Evolutionary conservation across 2,888 invertebrate genomes (phyloP), one percentile per base, ranked within the genome.

Genomic region (Ligdia adustata): DNA sequence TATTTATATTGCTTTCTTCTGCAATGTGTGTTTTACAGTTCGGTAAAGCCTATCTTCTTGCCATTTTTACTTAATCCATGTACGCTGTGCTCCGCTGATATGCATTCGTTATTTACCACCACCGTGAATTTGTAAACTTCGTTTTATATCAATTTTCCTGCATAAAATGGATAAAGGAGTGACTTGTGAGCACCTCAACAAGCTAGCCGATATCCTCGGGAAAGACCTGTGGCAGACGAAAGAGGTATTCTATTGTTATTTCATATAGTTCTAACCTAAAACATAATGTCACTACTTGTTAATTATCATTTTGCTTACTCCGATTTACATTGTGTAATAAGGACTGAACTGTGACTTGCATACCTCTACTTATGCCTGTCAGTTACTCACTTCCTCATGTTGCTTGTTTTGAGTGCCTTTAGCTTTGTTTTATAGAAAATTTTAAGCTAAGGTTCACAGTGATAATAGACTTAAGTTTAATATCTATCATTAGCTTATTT

Each of bases 181-280:
- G 66, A 89, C 88, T 44, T 91, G 90, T 72, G 89, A 90, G 52
- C 90, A 91, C 69, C 73, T 90, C 33, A 88, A 89, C 64, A 87
- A 84, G 57, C 69, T 90, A 27, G 74, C 79, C 46, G 84, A 85
- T 51, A 64, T 66, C 45, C 72, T 89, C 11, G 82, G 72, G 48
- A 84, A 83, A 65, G 86, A 90, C 38, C 64, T 89, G 52, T 90
- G 88, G 88, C 82, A 83, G 59, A 66, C 82, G 35, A 90, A 84
- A 66, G 89, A 90, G 79, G 90, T 90, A 69, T 74, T 66, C 51
- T 12, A 15, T 26, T 20, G 37, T 40, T 44, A 40, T 71, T 62
- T 65, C 35, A 53, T 64, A 41, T 50, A 63, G 53, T 58, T 66
- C 62, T 89, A 89, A 89, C 89, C 89, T 89, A 69, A 75, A 86